Conservation (phyloP, 1,140 invertebrate genomes). For the Drosophila watanabei region DNA sequence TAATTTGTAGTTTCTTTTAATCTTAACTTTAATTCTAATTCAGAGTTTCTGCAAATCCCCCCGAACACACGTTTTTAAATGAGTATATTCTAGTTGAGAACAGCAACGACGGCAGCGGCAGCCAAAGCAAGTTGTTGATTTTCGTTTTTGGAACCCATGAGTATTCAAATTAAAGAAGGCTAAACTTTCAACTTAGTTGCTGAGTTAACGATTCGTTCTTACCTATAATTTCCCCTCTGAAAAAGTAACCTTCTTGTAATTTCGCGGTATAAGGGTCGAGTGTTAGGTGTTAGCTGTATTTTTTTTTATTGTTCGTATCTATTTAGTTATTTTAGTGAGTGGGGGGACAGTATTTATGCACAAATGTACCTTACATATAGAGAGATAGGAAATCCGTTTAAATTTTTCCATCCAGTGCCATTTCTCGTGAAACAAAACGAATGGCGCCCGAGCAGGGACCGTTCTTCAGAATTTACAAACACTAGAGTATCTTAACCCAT, state of each 20-base stretch:
- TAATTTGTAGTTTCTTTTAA: conserved; percentile 37
- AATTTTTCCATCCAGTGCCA: conserved; percentile 83
- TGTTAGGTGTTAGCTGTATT: conserved; percentile 54
- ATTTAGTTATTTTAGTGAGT: conserved; percentile 43
- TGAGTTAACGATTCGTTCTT: conserved; percentile 49
- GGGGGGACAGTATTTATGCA: conserved; percentile 78
- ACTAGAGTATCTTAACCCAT: conserved; percentile 6
- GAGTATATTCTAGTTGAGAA: conserved; percentile 83
- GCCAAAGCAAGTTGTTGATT: conserved; percentile 59
- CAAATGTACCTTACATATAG: conserved; percentile 76
- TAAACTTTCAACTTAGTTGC: conserved; percentile 69
- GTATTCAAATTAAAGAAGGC: conserved; percentile 69
- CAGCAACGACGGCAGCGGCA: conserved; percentile 53
- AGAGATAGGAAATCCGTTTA: conserved; percentile 66
- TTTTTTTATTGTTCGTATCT: conserved; percentile 16
- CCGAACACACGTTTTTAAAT: conserved; percentile 38
- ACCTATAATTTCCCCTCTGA: conserved; percentile 30
- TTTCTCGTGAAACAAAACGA: conserved; percentile 44
- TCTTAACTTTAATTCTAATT: conserved; percentile 24
- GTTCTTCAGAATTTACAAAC: conserved; percentile 18
- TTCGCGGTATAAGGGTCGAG: conserved; percentile 52
- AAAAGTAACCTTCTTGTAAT: conserved; percentile 23
- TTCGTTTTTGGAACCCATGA: conserved; percentile 63
- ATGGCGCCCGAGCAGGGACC: conserved; percentile 11
- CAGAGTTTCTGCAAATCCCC: conserved; percentile 15